Conservation (phyloP, 2,888 invertebrate species). For the Gymnosoma rotundatum region DNA sequence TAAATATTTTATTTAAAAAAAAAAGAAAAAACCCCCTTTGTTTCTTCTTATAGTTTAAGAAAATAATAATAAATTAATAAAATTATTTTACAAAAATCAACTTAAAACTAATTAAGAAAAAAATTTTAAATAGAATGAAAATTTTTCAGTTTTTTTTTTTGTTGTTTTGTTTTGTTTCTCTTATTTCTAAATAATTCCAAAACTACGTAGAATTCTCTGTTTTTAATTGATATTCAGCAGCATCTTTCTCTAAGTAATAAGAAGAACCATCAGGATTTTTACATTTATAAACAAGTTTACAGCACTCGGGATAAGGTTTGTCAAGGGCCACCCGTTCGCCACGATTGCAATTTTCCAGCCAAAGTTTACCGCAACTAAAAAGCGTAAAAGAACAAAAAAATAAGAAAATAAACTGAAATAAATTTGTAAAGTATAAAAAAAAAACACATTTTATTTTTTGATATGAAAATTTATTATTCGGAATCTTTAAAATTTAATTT, state of each 20-base stretch:
- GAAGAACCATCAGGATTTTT: conserved; percentile 76
- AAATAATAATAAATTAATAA: conserved; percentile 38
- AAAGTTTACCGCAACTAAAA: conserved; percentile 78
- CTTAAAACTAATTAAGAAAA: conserved; percentile 21
- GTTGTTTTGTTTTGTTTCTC: too few relatives aligned
- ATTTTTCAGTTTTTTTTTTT: background rate
- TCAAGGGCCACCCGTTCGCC: conserved; percentile 77
- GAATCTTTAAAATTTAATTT: too few relatives aligned
- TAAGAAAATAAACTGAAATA: background rate
- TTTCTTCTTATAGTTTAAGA: background rate
- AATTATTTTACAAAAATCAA: conserved; percentile 44
- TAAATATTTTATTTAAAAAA: conserved; percentile 3
- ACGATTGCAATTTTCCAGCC: conserved; percentile 77
- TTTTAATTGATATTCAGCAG: conserved; percentile 65
- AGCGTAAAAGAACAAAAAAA: conserved; percentile 20
- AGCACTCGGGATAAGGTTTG: conserved; percentile 79
- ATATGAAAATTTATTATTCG: too few relatives aligned
- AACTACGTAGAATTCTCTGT: conserved; percentile 72
- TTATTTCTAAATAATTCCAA: background rate
- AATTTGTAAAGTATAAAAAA: too few relatives aligned
- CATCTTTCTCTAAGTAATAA: conserved; percentile 77
- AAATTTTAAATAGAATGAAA: background rate
- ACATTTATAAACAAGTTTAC: conserved; percentile 79
- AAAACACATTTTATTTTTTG: too few relatives aligned
- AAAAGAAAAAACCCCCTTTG: background rate